phyloP scores from a whole-genome alignment of 2,113 vertebrate species.

The Muntiacus reevesi region DNA sequence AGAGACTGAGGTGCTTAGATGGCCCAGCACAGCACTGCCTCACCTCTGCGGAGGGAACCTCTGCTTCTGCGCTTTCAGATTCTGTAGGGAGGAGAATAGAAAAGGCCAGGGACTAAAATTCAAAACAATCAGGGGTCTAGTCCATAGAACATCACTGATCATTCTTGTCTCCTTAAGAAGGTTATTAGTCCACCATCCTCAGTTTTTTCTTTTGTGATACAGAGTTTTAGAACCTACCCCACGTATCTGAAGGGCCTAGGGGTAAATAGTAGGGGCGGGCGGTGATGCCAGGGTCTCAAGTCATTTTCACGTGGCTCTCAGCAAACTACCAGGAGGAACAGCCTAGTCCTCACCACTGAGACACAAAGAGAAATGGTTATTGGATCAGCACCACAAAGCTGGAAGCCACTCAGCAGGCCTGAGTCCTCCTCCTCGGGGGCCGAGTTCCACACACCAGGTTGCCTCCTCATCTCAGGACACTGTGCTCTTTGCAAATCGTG shows the following conservation, averaged over 20 bases:
- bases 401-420: background rate
- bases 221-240: background rate
- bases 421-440: fast-evolving
- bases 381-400: background rate
- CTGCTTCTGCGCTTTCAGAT: background rate
- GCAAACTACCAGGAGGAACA: background rate
- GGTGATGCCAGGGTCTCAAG: fast-evolving
- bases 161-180: background rate
- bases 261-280: fast-evolving
- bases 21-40: background rate
- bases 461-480: fast-evolving
- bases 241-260: background rate
- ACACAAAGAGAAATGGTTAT: background rate
- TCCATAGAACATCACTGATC: background rate
- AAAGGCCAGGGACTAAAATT: background rate
- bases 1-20: background rate
- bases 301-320: background rate
- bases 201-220: background rate
- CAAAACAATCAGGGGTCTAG: background rate
- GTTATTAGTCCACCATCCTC: background rate
- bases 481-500: background rate
- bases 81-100: background rate
- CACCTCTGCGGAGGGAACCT: background rate
- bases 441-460: background rate
- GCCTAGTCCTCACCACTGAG: background rate